Conservation (phyloP, 2,888 invertebrate species). For the Agrochola lota region DNA sequence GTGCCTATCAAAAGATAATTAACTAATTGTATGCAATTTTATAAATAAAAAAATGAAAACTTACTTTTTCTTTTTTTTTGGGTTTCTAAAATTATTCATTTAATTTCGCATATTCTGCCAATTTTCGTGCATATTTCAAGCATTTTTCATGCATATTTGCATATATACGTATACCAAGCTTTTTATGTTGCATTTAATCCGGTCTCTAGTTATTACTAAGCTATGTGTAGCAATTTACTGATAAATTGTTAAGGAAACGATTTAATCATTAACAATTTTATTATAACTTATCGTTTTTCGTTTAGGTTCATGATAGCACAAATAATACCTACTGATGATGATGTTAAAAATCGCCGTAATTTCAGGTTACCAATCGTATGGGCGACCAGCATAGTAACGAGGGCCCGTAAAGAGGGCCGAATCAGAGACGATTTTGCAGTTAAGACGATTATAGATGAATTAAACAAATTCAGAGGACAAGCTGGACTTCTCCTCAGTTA, state of each 20-base stretch:
- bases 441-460: conserved; percentile 96
- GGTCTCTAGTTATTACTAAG: too few relatives aligned
- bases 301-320: not conserved
- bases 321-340: not conserved
- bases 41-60: too few relatives aligned
- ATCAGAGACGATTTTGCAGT: conserved; percentile 98
- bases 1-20: too few relatives aligned
- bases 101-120: too few relatives aligned
- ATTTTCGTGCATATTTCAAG: too few relatives aligned
- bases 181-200: too few relatives aligned
- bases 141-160: too few relatives aligned
- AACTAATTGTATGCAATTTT: too few relatives aligned
- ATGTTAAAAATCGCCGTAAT: conserved; percentile 23
- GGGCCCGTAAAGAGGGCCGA: conserved; percentile 97
- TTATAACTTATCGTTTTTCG: not conserved
- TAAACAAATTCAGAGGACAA: conserved; percentile 95
- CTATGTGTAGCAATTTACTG: conserved; percentile 26
- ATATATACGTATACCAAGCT: too few relatives aligned
- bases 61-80: too few relatives aligned
- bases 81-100: too few relatives aligned
- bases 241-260: conserved; percentile 49
- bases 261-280: conserved; percentile 26
- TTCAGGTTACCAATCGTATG: conserved; percentile 95
- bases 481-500: conserved; percentile 94
- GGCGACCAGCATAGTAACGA: conserved; percentile 97